Evolutionary conservation across 2,113 vertebrate species (phyloP).

Genomic region (Coracopsis vasa): DNA sequence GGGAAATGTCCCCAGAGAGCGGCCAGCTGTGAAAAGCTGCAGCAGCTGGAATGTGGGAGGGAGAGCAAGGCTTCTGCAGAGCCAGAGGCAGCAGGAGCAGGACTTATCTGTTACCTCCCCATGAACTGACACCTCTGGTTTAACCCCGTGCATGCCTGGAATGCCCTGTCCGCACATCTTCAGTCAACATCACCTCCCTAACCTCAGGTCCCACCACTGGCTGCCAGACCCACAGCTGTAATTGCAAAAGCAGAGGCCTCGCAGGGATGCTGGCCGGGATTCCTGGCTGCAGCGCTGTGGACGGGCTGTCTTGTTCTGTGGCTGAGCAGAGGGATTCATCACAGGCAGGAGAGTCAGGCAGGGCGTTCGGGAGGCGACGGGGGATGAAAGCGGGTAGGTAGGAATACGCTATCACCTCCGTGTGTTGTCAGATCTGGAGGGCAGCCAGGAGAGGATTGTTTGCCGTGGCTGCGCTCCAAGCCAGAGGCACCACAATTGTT

Average conservation of each 20-base stretch:
- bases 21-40: slow-evolving; percentile 67
- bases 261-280: not conserved
- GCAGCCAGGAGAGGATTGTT: slow-evolving; percentile 21
- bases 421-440: slow-evolving; percentile 32
- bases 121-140: slow-evolving; percentile 58
- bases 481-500: slow-evolving; percentile 34
- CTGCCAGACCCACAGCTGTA: slow-evolving; percentile 43
- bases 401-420: not conserved
- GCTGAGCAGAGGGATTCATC: not conserved
- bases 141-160: slow-evolving; percentile 59
- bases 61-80: slow-evolving; percentile 18
- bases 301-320: not conserved
- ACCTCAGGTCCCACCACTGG: not conserved
- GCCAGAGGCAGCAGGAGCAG: slow-evolving; percentile 19
- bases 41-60: slow-evolving; percentile 72
- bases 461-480: slow-evolving; percentile 30
- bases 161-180: slow-evolving; percentile 58
- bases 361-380: not conserved
- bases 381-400: slow-evolving; percentile 2
- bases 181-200: slow-evolving; percentile 53
- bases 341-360: fast-evolving
- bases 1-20: slow-evolving; percentile 64
- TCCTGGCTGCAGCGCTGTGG: not conserved
- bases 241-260: slow-evolving; percentile 27
- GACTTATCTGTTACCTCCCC: slow-evolving; percentile 59